Base-by-base conservation (phyloP, 2,113 vertebrate species). In the Epinephelus cyanopodus region DNA sequence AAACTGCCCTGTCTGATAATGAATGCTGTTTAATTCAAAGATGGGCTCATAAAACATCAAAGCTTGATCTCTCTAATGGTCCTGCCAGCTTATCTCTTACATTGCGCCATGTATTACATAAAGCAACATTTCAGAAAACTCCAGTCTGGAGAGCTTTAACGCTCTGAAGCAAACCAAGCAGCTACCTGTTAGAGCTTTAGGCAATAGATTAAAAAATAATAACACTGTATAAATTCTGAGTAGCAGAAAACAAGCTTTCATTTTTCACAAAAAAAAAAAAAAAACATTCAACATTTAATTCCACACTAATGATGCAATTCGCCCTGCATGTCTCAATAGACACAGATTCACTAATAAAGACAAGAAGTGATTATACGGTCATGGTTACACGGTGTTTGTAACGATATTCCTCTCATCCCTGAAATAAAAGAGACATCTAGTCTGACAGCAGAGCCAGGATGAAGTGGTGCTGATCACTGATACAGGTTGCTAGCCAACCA, bases 401-500 rank as follows among this genome's bases (percentile, higher is more conserved):
- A 23, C 68, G 69, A 57, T 78, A 75, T 83, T 56, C 57, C n/a
- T 50, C 64, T 77, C 9, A 47, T 62, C 21, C 11, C 0, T 65
- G 39, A 62, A 33, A 68, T 23, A 47, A 68, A 84, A 33, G 54
- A 74, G 67, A 71, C 66, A 70, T 77, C 7, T 5, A 39, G 54
- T 62, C 58, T 81, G 71, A 81, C 65, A 42, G 74, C 29, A 54
- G 56, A 58, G 69, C 54, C 67, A 62, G 45, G 37, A 81, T 54
- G 67, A 67, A 83, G 86, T 56, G 61, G 10, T 0, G 78, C 11
- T 69, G 66, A 83, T 68, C 66, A 45, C 37, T 47, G 25, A 25
- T 76, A 54, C 70, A 79, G 74, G 83, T 90, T 91, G 83, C 79
- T 84, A 84, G 63, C 70, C 83, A 87, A 89, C 83, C 76, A 58